Conservation (phyloP, 2,888 invertebrate species). For the Lithophane semibrunnea region DNA sequence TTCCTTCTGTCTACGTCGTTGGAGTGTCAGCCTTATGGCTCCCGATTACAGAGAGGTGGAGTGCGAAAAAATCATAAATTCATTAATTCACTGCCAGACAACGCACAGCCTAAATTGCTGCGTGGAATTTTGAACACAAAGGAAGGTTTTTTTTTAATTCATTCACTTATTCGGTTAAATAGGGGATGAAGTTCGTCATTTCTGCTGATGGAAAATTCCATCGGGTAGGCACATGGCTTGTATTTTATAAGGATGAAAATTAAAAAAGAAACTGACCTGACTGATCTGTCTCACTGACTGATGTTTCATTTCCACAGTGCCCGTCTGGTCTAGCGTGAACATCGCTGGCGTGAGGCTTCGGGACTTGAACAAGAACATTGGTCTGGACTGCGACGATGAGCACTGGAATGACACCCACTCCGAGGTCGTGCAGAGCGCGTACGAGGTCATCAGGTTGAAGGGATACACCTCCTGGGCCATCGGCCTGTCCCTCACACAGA, state of each 20-base stretch:
- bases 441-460: constrained; percentile 96
- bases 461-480: constrained; percentile 98
- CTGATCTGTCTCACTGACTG: neutral
- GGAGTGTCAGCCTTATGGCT: too few species aligned
- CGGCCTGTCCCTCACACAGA: constrained; percentile 94
- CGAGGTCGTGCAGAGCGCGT: constrained; percentile 95
- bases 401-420: constrained; percentile 95
- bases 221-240: neutral
- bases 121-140: neutral
- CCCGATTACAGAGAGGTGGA: too few species aligned
- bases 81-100: too few species aligned
- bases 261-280: neutral
- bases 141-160: neutral
- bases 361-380: constrained; percentile 94
- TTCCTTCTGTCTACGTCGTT: neutral
- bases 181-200: neutral
- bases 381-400: constrained; percentile 93
- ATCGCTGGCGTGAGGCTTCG: constrained; percentile 96
- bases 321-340: constrained; percentile 98
- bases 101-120: too few species aligned
- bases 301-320: constrained; percentile 89
- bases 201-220: neutral
- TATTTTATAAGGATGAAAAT: neutral
- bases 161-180: too few species aligned
- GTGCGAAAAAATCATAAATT: too few species aligned